Conservation (phyloP, 2,797 vertebrate genomes). For the Melopsittacus undulatus region DNA sequence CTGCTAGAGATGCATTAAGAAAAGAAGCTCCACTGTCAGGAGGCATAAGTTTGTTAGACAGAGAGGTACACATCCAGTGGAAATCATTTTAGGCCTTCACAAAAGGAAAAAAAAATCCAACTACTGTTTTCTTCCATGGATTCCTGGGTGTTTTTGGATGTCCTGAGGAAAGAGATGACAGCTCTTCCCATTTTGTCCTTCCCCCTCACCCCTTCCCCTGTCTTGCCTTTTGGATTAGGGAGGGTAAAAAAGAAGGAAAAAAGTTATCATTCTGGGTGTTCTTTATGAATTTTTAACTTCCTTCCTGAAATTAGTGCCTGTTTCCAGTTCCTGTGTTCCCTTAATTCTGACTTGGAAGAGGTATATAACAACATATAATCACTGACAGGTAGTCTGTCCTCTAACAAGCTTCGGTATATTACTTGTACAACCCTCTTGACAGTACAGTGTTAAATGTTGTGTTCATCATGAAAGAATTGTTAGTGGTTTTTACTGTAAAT, state of each 20-base stretch:
- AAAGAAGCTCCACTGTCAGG: neutral
- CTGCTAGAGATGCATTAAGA: neutral
- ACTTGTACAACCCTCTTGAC: neutral
- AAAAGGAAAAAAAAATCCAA: neutral
- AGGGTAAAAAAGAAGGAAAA: too few species aligned
- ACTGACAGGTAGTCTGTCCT: neutral
- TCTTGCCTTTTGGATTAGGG: neutral
- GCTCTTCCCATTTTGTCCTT: fast-evolving
- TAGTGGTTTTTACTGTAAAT: neutral
- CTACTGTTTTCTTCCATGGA: neutral
- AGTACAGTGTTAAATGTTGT: neutral
- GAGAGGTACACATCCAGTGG: neutral
- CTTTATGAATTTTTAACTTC: neutral
- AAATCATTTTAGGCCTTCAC: neutral
- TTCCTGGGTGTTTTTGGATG: neutral
- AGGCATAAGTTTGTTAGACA: neutral
- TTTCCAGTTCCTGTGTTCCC: neutral
- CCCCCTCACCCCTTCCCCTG: neutral
- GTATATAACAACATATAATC: neutral
- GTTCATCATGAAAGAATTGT: neutral
- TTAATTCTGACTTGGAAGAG: neutral
- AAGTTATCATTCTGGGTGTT: neutral
- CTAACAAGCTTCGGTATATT: neutral
- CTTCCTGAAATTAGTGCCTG: neutral
- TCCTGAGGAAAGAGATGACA: neutral